Evolutionary conservation across 2,888 invertebrate genomes (phyloP), one percentile per base, ranked within the genome.

Genomic region (Furcula furcula): DNA sequence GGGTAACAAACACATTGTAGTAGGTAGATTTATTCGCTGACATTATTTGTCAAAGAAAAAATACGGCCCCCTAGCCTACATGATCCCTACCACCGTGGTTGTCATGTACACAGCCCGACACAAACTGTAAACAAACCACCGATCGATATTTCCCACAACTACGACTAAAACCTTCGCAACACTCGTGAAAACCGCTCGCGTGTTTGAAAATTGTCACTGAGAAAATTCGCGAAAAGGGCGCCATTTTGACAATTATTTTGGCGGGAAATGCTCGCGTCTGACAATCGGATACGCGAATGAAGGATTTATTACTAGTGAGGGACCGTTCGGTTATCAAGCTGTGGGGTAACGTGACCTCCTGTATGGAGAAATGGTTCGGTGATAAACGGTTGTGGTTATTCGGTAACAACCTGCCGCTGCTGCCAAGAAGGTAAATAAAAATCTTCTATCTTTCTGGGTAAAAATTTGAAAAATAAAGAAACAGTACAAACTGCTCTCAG

Each of bases 301-400:
- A 65, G 71, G 59, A 74, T 52, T 69, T 59, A 65, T 52, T 57
- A 53, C 55, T 62, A 41, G 36, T 47, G 42, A 54, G 47, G 60
- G 59, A 68, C 46, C 55, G 64, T 71, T 75, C 69, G 46, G 60
- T 53, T 47, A 67, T 72, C 74, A 86, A 77, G 64, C 75, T 84
- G 83, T 81, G 77, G 70, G 76, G 72, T 71, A 89, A 84, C 75
- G 77, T 89, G 81, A 81, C 88, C 63, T 82, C 87, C 88, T 90
- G 91, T 88, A 96, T 96, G 96, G 96, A 96, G 94, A 95, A 93
- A 95, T 96, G 96, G 95, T 94, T 96, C 86, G 94, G 94, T 90
- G 95, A 95, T 90, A 94, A 94, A 86, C 94, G 94, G 90, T 90
- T 96, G 81, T 96, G 96, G 96, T 93, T 96, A 88, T 94, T 96